These are phyloP conservation scores for Athalia circularis DNA, from an alignment of 2,888 invertebrate species.

Conservation along the genomic window DNA sequence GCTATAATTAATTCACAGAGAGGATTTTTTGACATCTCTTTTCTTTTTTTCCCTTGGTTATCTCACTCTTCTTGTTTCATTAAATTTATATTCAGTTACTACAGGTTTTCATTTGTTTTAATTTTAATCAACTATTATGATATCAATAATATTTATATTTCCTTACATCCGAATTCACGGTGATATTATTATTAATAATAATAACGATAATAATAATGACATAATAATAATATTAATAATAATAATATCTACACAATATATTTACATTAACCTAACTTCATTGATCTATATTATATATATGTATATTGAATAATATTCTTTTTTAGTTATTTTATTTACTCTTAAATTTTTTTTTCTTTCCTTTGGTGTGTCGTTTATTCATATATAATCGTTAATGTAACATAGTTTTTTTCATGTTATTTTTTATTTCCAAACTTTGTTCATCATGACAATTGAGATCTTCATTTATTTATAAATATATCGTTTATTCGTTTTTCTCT, in stretches of 20 bases:
- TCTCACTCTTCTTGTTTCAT: too few species aligned
- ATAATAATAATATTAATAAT: conserved; percentile 24
- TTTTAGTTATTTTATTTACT: not conserved
- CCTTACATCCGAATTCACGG: conserved; percentile 14
- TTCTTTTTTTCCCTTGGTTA: not conserved
- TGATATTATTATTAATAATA: conserved; percentile 5
- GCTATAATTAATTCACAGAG: conserved; percentile 33
- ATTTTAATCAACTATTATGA: conserved; percentile 5
- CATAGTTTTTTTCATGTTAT: not conserved
- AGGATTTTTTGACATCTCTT: conserved; percentile 21
- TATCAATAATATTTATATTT: too few species aligned
- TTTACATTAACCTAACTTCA: conserved; percentile 56
- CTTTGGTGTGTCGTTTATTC: not conserved
- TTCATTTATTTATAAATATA: not conserved
- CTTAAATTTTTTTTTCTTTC: not conserved
- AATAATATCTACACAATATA: conserved; percentile 40
- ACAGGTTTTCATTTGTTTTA: not conserved
- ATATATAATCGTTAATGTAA: not conserved
- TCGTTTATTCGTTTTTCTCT: not conserved
- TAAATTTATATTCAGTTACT: too few species aligned
- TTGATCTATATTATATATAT: conserved; percentile 44
- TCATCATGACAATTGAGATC: too few species aligned
- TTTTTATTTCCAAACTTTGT: too few species aligned
- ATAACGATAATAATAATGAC: conserved; percentile 4
- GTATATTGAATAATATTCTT: not conserved